Base-by-base conservation (phyloP, 2,797 vertebrate genomes). In the Malurus leucopterus region DNA sequence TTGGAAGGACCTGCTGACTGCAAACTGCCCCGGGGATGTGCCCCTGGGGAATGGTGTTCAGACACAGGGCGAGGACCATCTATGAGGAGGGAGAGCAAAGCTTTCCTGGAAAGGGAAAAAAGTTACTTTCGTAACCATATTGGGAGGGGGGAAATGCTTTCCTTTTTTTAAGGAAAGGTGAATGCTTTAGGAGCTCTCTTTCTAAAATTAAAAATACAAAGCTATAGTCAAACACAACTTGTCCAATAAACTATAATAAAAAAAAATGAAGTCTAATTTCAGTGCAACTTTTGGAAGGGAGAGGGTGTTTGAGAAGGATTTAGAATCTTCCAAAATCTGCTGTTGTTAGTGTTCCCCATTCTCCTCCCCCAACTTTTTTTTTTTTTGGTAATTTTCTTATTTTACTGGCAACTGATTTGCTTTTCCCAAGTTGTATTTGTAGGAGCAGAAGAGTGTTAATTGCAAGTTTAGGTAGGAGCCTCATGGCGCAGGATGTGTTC, bases 61-160 rank as follows among this genome's bases (percentile, higher is more conserved):
- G 70, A 74, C 21, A 11, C 32, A 11, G 54, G 70, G 47, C 15
- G 1, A 51, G 55, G 49, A 61, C 13, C 26, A 0, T 63, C 43
- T 54, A n/a, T 30, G 38, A 24, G 9, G 27, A 43, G 22, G 26
- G 44, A 63, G n/a, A 71, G 34, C 40, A 69, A 47, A 86, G 76
- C 57, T 89, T 61, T 47, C 51, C 27, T 32, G 51, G 26, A 70
- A 49, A 13, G 20, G 34, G 36, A 59, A 77, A 68, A 86, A 90
- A 84, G 72, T 91, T 85, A 30, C 51, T 80, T 78, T 63, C 4
- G 30, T 41, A 47, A 46, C 26, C 10, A 13, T 18, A 36, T 7
- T 36, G 36, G 12, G 17, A 14, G 15, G 29, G 18, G 2, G 2
- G 54, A 34, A 11, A 0, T 0, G 3, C 9, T 34, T 50, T 38